phyloP scores from a whole-genome alignment of 1,140 invertebrate species.

The Solenopsis fugax region DNA sequence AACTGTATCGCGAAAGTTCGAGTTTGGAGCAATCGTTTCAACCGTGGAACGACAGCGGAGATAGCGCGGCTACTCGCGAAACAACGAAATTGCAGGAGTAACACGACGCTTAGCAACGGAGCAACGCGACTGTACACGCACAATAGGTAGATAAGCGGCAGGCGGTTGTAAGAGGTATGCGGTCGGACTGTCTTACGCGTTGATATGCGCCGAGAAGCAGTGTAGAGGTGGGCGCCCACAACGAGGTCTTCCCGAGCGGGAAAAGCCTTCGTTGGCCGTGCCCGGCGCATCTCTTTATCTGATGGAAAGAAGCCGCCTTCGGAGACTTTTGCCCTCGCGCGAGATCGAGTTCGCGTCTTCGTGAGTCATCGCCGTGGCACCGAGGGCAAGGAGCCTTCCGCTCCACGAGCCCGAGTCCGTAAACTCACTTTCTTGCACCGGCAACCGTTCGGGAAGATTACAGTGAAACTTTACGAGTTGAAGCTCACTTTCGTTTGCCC shows the following conservation, averaged over 20 bases:
- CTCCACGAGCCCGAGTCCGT: slow-evolving; percentile 44
- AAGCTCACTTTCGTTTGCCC: slow-evolving; percentile 52
- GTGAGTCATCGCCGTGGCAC: slow-evolving; percentile 58
- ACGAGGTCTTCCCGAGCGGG: slow-evolving; percentile 56
- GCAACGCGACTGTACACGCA: slow-evolving; percentile 59
- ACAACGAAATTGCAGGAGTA: slow-evolving; percentile 67
- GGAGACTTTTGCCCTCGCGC: slow-evolving; percentile 66
- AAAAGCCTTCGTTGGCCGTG: slow-evolving; percentile 81
- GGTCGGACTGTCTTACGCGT: slow-evolving; percentile 54
- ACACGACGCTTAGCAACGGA: slow-evolving; percentile 63
- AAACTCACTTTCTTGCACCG: slow-evolving; percentile 68
- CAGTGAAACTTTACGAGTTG: slow-evolving; percentile 58
- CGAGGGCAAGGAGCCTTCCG: slow-evolving; percentile 50
- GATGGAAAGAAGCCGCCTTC: slow-evolving; percentile 80
- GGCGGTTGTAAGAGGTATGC: slow-evolving; percentile 64
- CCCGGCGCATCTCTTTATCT: slow-evolving; percentile 81
- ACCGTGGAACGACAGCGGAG: slow-evolving; percentile 15
- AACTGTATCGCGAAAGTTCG: slow-evolving; percentile 5
- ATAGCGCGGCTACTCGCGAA: slow-evolving; percentile 42
- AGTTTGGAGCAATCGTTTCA: slow-evolving; percentile 12
- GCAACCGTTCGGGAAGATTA: slow-evolving; percentile 55
- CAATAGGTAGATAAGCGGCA: slow-evolving; percentile 72
- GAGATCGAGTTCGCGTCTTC: slow-evolving; percentile 53
- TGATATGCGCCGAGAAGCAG: slow-evolving; percentile 47
- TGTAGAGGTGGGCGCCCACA: slow-evolving; percentile 18